Conservation (phyloP, 2,113 vertebrate species). For the Anser cygnoides region DNA sequence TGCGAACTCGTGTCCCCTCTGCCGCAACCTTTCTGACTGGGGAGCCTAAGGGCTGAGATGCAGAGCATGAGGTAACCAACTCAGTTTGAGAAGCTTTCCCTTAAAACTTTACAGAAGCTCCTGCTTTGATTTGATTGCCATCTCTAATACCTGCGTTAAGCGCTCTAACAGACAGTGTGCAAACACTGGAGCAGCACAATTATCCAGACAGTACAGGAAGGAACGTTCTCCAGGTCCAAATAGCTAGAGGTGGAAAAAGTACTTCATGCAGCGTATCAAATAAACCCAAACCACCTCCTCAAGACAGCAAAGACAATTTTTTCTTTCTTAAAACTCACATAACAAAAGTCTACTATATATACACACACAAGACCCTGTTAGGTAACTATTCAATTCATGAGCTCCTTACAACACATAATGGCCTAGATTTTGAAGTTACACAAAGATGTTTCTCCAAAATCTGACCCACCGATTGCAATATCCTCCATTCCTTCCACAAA, state of each 20-base stretch:
- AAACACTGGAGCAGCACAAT: background rate
- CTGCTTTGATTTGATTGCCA: background rate
- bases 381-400: background rate
- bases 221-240: background rate
- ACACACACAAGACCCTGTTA: background rate
- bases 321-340: background rate
- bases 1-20: background rate
- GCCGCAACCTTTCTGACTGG: background rate
- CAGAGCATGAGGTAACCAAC: background rate
- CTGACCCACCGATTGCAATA: background rate
- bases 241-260: background rate
- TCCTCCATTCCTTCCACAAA: background rate
- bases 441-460: background rate
- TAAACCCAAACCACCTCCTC: background rate
- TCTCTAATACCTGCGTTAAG: background rate
- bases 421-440: background rate
- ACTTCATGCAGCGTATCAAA: background rate
- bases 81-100: accelerated
- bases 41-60: background rate
- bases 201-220: background rate
- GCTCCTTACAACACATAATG: background rate
- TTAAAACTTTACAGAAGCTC: background rate
- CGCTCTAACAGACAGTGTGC: background rate
- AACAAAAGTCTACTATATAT: background rate
- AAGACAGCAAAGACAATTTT: background rate